A percentile compares a stretch with the other conserved stretches of the same genome.
phyloP scores from a whole-genome alignment of 2,888 invertebrate species.

The Antitype chi region DNA sequence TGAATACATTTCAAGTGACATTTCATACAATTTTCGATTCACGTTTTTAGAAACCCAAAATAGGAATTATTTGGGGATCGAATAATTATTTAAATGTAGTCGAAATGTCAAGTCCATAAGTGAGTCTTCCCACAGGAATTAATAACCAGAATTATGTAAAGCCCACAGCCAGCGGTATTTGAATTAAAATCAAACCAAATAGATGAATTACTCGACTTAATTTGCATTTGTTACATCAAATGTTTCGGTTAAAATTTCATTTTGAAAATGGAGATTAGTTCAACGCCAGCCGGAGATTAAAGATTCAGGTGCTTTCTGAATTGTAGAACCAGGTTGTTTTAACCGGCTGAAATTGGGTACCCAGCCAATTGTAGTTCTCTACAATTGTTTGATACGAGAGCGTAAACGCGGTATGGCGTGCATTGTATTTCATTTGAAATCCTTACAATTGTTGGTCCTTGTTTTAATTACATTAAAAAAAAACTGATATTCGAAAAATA shows the following conservation, averaged over 20 bases:
- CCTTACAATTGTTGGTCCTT: background rate
- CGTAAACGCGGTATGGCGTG: too few species aligned
- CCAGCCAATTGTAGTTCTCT: background rate
- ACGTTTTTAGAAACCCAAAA: background rate
- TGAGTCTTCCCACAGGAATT: conserved; percentile 14
- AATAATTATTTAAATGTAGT: background rate
- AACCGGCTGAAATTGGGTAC: background rate
- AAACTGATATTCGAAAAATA: background rate
- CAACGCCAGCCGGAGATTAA: conserved; percentile 32
- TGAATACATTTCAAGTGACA: too few species aligned
- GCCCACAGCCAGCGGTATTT: conserved; percentile 26
- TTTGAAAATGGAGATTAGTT: conserved; percentile 43
- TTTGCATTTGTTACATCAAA: conserved; percentile 55
- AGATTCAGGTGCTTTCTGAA: conserved; percentile 27
- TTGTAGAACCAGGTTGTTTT: conserved; percentile 2
- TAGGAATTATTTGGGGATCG: background rate
- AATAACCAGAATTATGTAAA: conserved; percentile 51
- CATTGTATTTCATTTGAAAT: background rate
- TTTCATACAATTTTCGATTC: too few species aligned
- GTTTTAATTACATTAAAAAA: background rate
- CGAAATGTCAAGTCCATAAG: conserved; percentile 24
- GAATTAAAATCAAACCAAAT: conserved; percentile 60
- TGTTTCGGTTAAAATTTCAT: conserved; percentile 40
- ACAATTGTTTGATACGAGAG: background rate
- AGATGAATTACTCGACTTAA: conserved; percentile 43